Percentiles rank a stretch among this genome's conserved stretches.
Conservation (phyloP, 1,140 invertebrate species). For the Drosophila littoralis region DNA sequence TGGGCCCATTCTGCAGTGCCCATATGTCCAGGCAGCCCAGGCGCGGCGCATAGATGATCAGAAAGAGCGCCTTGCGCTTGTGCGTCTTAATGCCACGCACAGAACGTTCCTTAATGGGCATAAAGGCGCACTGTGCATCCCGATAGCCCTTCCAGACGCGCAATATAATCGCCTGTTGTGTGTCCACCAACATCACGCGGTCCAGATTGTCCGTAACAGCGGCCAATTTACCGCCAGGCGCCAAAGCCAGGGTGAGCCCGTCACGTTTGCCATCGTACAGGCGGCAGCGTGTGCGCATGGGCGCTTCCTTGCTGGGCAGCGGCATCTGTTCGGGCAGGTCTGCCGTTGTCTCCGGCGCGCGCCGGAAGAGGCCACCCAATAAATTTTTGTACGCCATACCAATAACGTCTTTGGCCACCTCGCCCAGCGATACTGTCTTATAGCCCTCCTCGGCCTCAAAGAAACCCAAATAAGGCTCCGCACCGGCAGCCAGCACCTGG, state of each 20-base stretch:
- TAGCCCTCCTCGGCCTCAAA: slow-evolving; percentile 95
- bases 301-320: slow-evolving; percentile 86
- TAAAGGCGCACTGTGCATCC: slow-evolving; percentile 96
- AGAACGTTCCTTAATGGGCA: slow-evolving; percentile 85
- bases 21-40: slow-evolving; percentile 94
- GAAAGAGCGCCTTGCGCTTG: slow-evolving; percentile 88
- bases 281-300: slow-evolving; percentile 90
- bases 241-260: slow-evolving; percentile 89
- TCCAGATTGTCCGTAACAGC: slow-evolving; percentile 94
- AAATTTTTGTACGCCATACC: slow-evolving; percentile 88
- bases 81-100: slow-evolving; percentile 79
- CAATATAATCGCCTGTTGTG: slow-evolving; percentile 90
- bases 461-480: slow-evolving; percentile 93
- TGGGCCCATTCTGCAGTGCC: slow-evolving; percentile 92
- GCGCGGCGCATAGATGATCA: slow-evolving; percentile 94
- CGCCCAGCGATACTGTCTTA: slow-evolving; percentile 88
- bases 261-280: slow-evolving; percentile 92
- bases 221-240: slow-evolving; percentile 92
- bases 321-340: slow-evolving; percentile 52
- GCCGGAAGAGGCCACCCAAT: slow-evolving; percentile 67
- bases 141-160: slow-evolving; percentile 97
- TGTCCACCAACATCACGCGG: slow-evolving; percentile 93
- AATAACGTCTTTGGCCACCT: slow-evolving; percentile 95
- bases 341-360: slow-evolving; percentile 33
- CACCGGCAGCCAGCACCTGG: slow-evolving; percentile 92